Evolutionary conservation across 2,888 invertebrate genomes (phyloP), one percentile per base, ranked within the genome.

Genomic region (Tetropium fuscum): DNA sequence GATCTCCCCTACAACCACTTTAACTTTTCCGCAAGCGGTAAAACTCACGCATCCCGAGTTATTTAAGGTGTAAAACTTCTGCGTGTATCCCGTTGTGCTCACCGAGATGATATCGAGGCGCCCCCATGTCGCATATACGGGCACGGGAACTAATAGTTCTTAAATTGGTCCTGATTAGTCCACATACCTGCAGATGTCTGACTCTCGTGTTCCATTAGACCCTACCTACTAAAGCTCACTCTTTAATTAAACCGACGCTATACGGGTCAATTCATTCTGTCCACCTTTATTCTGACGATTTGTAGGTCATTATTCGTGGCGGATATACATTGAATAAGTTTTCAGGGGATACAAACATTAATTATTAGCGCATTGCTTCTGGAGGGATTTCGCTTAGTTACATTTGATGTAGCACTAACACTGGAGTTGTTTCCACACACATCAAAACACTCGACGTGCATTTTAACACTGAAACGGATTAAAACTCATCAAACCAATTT

Each of bases 111-210:
- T 73, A 78, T 79, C 76, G 68, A 72, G 77, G 76, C 72, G 74
- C 79, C 78, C 79, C 73, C 73, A 78, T 78, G 69, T 58, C 57
- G 56, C 47, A 63, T 69, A 74, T 73, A 73, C 74, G 80, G 76
- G 75, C 72, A 63, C 69, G 73, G 74, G 71, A 75, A 76, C 76
- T 79, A 80, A 81, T 81, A 78, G 78, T 75, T 78, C 79, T 78
- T 79, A 80, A 81, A 81, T 80, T 81, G 79, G 77, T 73, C 74
- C 77, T 81, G 80, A 81, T 81, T 81, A 80, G 78, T 77, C 77
- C 75, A 74, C 78, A 78, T 81, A 81, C 80, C 81, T 81, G 81
- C 81, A 81, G 80, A 80, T 81, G 81, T 76, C 75, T 66, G 72
- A 68, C 66, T 65, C 68, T 58, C 53, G 60, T 53, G 60, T 53